phyloP scores from a whole-genome alignment of 2,113 vertebrate species.

The Cynocephalus volans region DNA sequence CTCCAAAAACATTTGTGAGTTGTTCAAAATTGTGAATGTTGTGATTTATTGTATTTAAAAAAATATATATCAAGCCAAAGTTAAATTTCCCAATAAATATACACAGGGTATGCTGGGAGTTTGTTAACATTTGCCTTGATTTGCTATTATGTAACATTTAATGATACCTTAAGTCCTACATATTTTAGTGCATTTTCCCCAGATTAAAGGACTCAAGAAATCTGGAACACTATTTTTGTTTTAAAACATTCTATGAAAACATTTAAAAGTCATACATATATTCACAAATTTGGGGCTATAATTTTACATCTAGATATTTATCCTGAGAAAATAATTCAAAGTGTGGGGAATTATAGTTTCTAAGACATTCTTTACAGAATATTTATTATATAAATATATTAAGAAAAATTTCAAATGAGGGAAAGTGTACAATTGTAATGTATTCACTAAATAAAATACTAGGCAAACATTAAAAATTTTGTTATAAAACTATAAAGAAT shows the following conservation, averaged over 20 bases:
- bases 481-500: no score
- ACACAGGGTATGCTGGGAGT: background rate
- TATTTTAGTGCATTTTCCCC: background rate
- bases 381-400: no score
- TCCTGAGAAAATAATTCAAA: background rate
- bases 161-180: background rate
- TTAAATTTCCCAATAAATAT: background rate
- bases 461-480: no score
- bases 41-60: background rate
- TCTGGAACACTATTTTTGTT: background rate
- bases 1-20: background rate
- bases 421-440: no score
- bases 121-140: background rate
- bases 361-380: no score
- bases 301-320: background rate
- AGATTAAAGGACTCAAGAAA: background rate
- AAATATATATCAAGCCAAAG: background rate
- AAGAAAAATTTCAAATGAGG: no score
- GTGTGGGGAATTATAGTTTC: no score
- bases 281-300: background rate
- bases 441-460: no score
- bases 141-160: background rate
- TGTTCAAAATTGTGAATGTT: conserved; percentile 30
- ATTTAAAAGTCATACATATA: background rate
- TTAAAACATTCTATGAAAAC: background rate